phyloP scores from a whole-genome alignment of 2,113 vertebrate genomes.

The Camelus bactrianus region DNA sequence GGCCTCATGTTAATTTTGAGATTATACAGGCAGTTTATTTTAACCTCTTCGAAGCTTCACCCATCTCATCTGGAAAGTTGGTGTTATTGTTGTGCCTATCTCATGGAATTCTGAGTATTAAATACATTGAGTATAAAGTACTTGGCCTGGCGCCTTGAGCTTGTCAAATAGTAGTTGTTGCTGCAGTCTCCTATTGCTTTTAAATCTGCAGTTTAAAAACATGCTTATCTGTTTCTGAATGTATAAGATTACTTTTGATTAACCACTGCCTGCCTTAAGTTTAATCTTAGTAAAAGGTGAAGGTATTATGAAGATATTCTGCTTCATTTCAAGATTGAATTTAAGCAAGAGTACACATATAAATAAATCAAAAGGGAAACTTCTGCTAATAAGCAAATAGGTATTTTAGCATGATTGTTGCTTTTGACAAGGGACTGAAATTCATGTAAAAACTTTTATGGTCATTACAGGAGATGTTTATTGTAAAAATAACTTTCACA shows the following conservation, averaged over 20 bases:
- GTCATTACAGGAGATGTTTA: neutral
- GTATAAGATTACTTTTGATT: constrained; percentile 1
- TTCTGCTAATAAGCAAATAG: neutral
- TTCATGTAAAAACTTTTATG: neutral
- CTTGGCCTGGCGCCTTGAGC: neutral
- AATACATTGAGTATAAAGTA: neutral
- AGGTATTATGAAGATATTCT: neutral
- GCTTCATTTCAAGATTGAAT: constrained; percentile 37
- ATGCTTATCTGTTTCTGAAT: constrained; percentile 25
- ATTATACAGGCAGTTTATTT: neutral
- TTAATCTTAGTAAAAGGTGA: neutral
- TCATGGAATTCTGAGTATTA: neutral
- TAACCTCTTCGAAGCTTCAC: neutral
- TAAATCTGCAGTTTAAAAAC: neutral
- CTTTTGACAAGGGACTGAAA: neutral
- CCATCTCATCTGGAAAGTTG: neutral
- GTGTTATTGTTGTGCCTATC: neutral
- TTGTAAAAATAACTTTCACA: neutral
- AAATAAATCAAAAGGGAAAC: neutral
- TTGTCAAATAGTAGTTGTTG: neutral
- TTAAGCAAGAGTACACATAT: neutral
- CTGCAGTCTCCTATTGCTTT: neutral
- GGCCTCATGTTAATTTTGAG: neutral
- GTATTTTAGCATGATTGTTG: neutral
- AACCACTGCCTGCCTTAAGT: neutral